Conservation (phyloP, 2,113 vertebrate genomes). For the Oenanthe oenanthe region DNA sequence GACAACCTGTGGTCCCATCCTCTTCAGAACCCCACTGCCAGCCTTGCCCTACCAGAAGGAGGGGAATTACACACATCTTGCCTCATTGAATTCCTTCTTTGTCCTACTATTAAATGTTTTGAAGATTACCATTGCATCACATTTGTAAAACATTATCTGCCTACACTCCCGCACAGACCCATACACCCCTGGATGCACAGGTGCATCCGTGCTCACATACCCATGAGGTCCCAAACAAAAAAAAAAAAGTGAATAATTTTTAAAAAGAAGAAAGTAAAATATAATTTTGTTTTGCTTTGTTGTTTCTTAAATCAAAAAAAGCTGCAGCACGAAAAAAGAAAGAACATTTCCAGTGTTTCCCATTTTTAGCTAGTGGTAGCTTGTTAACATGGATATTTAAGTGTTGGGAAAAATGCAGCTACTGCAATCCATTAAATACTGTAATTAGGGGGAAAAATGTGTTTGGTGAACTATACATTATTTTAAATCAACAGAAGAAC, state of each 20-base stretch:
- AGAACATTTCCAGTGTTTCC: not conserved
- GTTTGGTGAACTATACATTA: not conserved
- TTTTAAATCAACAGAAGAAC: not conserved
- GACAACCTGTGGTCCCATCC: not conserved
- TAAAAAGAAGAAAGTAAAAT: not conserved
- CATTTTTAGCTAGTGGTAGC: not conserved
- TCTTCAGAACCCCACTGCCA: not conserved
- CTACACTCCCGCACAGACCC: not conserved
- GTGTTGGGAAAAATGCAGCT: not conserved
- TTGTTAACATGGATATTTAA: not conserved
- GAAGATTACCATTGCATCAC: not conserved
- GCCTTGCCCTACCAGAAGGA: not conserved
- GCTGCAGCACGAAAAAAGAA: not conserved
- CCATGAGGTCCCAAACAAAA: not conserved
- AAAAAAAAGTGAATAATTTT: not conserved
- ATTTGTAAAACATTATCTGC: not conserved
- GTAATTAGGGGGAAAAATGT: not conserved
- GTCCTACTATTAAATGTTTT: not conserved
- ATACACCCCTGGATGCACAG: not conserved
- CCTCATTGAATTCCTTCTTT: not conserved
- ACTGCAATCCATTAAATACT: not conserved
- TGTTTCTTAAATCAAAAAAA: not conserved
- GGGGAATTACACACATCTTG: not conserved
- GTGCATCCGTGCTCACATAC: accelerated
- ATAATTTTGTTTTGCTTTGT: not conserved